A percentile compares a stretch with the other conserved stretches of the same genome.
These are phyloP conservation scores for Toxonevra muliebris DNA, from an alignment of 2,888 invertebrate species.

Conservation along the genomic window DNA sequence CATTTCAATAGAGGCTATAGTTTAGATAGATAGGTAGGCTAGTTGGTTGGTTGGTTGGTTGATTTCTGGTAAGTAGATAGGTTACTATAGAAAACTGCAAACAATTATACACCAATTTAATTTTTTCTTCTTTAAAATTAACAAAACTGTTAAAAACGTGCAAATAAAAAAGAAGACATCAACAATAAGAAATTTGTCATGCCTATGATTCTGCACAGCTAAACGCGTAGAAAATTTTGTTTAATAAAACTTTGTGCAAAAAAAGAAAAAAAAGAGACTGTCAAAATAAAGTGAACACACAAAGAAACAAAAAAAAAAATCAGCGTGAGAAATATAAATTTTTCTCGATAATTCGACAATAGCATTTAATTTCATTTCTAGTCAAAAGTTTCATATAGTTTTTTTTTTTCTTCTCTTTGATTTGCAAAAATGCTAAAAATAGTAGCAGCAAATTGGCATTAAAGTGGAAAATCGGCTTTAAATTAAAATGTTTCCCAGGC, in stretches of 20 bases:
- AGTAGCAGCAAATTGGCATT: background rate
- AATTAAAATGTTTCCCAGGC: background rate
- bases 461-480: slow-evolving; percentile 11
- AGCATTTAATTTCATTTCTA: no score
- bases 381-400: no score
- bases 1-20: no score
- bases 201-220: background rate
- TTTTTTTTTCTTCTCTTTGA: no score
- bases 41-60: no score
- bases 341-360: background rate
- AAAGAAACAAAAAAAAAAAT: background rate
- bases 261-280: background rate
- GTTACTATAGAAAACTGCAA: no score
- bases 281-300: background rate
- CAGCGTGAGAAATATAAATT: background rate
- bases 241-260: background rate
- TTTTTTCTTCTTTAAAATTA: background rate
- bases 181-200: background rate
- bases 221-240: background rate
- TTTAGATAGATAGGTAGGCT: no score
- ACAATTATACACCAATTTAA: no score
- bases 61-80: no score
- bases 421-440: no score
- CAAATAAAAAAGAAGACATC: background rate
- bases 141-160: background rate